Base-by-base conservation (phyloP, 2,797 vertebrate genomes). In the Chaetophractus vellerosus region DNA sequence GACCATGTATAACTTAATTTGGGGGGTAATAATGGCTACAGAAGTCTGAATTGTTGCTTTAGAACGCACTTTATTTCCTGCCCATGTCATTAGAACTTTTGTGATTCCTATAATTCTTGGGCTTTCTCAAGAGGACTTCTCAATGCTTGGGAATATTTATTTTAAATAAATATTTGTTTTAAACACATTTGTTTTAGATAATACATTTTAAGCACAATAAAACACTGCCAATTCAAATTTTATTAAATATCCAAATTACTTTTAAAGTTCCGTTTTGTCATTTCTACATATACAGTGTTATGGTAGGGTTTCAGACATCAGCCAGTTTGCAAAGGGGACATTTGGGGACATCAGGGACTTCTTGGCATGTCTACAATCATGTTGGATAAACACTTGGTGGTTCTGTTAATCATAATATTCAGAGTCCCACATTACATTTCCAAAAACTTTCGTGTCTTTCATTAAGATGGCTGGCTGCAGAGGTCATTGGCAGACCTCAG, bases 161-260 rank as follows among this genome's bases (percentile, higher is more conserved):
- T 97, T 90, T 63, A 94, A 75, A 86, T 74, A 82, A 96, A 91
- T 95, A 76, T 85, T 85, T 92, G 36, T 48, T 88, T 79, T 79
- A 96, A 66, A 79, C 79, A 78, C n/a, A 91, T 93, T 96, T 90
- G 45, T 89, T 88, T 92, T 68, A 81, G 78, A 61, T 92, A 41
- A 84, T 84, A 15, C 48, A 68, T 91, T 88, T 88, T 74, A 89
- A 92, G 75, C 41, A 82, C 6, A 88, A 55, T 68, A 74, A 75
- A 81, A 59, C 0, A 50, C 48, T 23, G 83, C 31, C n/a, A 79
- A 48, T 89, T 79, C 68, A 86, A 74, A 94, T 19, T 89, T 93
- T 82, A 88, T 83, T 90, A 94, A 93, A 45, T 18, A 41, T 78
- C 64, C 63, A 74, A 90, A 28, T 74, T 80, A 78, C 11, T 61